Evolutionary conservation across 2,113 vertebrate species (phyloP).

Genomic region (Tylochromis polylepis): DNA sequence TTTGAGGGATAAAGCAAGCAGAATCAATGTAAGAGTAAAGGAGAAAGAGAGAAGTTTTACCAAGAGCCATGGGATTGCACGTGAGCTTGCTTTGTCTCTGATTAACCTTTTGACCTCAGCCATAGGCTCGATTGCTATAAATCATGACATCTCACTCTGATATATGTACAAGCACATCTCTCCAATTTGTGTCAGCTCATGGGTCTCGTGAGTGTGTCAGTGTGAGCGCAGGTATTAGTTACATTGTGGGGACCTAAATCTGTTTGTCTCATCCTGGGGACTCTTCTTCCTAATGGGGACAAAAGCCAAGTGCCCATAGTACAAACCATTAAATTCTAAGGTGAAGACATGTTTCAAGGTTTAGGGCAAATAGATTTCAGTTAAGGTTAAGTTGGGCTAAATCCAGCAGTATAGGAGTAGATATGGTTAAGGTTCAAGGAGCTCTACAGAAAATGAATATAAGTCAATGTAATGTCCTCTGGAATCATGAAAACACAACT

Average conservation of each 20-base stretch:
- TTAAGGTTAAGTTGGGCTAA: neutral
- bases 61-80: neutral
- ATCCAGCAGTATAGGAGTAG: neutral
- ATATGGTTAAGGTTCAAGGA: neutral
- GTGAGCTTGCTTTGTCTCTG: neutral
- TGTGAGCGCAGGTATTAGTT: neutral
- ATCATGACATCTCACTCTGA: slow-evolving; percentile 15
- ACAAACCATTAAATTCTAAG: neutral
- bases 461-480: neutral
- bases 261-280: neutral
- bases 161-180: neutral
- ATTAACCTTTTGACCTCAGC: slow-evolving; percentile 32
- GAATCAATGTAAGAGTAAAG: neutral
- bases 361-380: neutral
- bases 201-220: neutral
- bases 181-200: neutral
- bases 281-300: neutral
- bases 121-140: neutral
- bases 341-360: neutral
- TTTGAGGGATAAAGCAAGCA: neutral
- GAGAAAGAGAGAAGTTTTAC: neutral
- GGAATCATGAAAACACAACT: neutral
- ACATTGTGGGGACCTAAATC: neutral
- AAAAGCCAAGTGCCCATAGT: neutral
- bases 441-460: neutral